Evolutionary conservation across 2,797 vertebrate species (phyloP), one percentile per base, ranked within the genome.

Genomic region (Argentina silus): DNA sequence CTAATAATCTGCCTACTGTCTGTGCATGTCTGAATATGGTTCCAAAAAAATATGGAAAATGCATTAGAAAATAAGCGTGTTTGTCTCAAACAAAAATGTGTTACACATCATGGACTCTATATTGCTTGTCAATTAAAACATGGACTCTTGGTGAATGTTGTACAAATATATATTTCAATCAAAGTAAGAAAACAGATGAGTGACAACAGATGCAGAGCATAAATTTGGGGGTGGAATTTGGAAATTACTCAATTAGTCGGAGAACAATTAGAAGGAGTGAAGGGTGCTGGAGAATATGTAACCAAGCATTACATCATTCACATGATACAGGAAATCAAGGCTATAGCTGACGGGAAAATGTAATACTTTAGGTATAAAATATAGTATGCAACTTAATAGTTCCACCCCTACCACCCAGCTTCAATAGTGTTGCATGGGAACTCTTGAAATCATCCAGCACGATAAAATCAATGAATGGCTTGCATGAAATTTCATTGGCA

Each of bases 141-240:
- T 51, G 23, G 14, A 67, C 21, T 36, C 47, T 1, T 36, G 48
- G 9, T 59, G 7, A 67, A 27, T 66, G 12, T 50, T 51, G 65
- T 44, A 63, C 15, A 63, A 44, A 67, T 27, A 67, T 66, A 66
- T 53, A 67, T 67, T 67, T 51, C 21, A 47, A 67, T 27, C 14
- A 53, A 51, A 36, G 59, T 61, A 14, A n/a, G 6, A 53, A 53
- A 17, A 53, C 15, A 53, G 5, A 53, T 53, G 59, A 36, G 12
- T 36, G 59, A 61, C 59, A 61, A 36, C 10, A 55, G 6, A 36
- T 36, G 4, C 1, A 36, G 27, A 36, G 27, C 27, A 36, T 36
- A 36, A 1, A 36, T 36, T 36, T 36, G 27, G 27, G 27, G 27
- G 2, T 36, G 27, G 27, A 36, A 36, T 36, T 36, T 4, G 4